Percentiles rank a stretch among this genome's conserved stretches.
These are phyloP conservation scores for Mionectes olivaceus DNA, from an alignment of 2,797 vertebrate genomes.

Conservation along the genomic window DNA sequence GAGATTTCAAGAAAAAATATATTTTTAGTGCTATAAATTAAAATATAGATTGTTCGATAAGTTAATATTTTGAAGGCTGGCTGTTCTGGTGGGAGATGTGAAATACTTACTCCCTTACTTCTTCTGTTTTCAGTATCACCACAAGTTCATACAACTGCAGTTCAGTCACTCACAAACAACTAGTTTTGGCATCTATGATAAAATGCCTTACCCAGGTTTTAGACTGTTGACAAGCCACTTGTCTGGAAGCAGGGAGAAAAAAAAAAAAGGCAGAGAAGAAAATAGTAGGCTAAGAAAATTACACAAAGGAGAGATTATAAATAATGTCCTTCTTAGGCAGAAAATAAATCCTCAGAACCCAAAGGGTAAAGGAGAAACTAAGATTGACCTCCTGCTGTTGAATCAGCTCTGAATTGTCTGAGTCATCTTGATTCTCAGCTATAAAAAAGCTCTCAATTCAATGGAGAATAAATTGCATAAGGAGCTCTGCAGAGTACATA, in stretches of 20 bases:
- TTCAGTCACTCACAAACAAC: background rate
- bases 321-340: background rate
- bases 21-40: background rate
- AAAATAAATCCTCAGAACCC: conserved; percentile 21
- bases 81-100: background rate
- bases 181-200: background rate
- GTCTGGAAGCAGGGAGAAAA: background rate
- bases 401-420: conserved; percentile 42
- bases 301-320: background rate
- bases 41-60: background rate
- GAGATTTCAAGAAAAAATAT: background rate
- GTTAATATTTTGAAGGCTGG: background rate
- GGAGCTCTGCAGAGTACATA: background rate
- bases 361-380: conserved; percentile 29
- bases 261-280: background rate
- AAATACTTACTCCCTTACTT: background rate
- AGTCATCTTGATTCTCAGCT: conserved; percentile 42
- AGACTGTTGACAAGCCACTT: background rate
- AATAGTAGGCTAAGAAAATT: background rate
- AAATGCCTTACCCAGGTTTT: background rate
- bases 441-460: background rate
- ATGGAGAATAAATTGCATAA: conserved; percentile 35
- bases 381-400: conserved; percentile 31
- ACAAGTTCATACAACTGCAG: background rate
- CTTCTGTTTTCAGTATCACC: background rate